Evolutionary conservation across 2,888 invertebrate genomes (phyloP), one percentile per base, ranked within the genome.

Genomic region (Lithophane socia): DNA sequence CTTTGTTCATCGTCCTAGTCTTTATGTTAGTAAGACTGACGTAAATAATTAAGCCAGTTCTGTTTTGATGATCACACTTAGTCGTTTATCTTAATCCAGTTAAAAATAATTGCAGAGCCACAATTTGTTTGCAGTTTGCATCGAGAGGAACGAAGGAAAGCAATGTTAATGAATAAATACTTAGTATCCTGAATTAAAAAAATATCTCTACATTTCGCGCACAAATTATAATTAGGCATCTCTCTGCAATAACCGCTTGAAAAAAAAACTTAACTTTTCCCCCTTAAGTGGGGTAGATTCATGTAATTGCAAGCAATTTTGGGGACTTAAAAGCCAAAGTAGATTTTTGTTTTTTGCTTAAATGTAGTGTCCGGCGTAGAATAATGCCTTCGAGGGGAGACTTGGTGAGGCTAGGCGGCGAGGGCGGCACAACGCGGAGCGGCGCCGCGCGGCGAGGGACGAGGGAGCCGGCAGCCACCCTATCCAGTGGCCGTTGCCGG

Each of bases 391-490:
- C 24, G 73, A 79, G 79, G 74, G 74, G 76, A 69, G 74, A 77
- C 29, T 71, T 64, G 71, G 54, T 79, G 73, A 72, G 79, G 87
- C 72, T 82, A 65, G 86, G 79, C 65, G 73, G 63, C 44, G 76
- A 78, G 80, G 84, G 86, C 73, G 76, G 73, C 80, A 82, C 81
- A 68, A 37, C 68, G 84, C 72, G 83, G 83, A 56, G 83, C 78
- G 79, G 83, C 64, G 84, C 77, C 63, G 56, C 68, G 69, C 47
- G 80, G 88, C 69, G 89, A 79, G 89, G 84, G 86, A 83, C 85
- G 86, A 82, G 87, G 86, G 88, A 79, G 76, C 84, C 85, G 67
- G 68, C 82, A 87, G 86, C 88, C 89, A 91, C 90, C 92, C 91
- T 86, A 77, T 83, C 80, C 87, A 68, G 29, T 82, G 68, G 79